Evolutionary conservation across 2,797 vertebrate species (phyloP).

Genomic region (Scarus forsteni): DNA sequence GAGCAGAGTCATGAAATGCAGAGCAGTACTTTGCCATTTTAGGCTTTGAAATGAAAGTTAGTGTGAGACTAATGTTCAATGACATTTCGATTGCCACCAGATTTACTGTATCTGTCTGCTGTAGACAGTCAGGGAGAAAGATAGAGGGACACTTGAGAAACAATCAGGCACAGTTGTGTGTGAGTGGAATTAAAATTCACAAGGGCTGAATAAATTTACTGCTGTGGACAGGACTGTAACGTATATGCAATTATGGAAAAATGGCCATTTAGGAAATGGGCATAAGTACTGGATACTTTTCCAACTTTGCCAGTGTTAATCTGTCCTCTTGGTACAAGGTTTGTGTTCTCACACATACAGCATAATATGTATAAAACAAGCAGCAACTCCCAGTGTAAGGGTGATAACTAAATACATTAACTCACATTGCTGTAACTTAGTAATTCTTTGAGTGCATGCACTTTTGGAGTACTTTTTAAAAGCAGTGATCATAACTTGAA

Average conservation of each 20-base stretch:
- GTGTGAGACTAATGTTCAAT: neutral
- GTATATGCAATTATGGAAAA: neutral
- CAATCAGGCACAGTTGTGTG: slow-evolving; percentile 1
- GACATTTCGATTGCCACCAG: neutral
- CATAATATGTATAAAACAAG: no score
- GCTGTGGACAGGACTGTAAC: neutral
- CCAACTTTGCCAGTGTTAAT: no score
- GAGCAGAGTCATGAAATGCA: neutral
- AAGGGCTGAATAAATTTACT: neutral
- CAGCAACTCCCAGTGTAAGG: no score
- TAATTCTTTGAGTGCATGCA: no score
- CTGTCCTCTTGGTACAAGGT: neutral
- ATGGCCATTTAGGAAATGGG: neutral
- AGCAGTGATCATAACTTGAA: no score
- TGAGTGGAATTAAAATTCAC: neutral
- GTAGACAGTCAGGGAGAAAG: neutral
- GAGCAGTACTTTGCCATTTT: neutral
- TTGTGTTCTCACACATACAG: neutral
- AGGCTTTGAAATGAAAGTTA: neutral
- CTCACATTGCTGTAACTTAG: no score
- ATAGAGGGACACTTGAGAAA: neutral
- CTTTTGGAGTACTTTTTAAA: no score
- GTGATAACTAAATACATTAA: no score
- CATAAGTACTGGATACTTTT: neutral
- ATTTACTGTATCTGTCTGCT: neutral